Evolutionary conservation across 2,113 vertebrate species (phyloP), one percentile per base, ranked within the genome.

Genomic region (Felis chaus): DNA sequence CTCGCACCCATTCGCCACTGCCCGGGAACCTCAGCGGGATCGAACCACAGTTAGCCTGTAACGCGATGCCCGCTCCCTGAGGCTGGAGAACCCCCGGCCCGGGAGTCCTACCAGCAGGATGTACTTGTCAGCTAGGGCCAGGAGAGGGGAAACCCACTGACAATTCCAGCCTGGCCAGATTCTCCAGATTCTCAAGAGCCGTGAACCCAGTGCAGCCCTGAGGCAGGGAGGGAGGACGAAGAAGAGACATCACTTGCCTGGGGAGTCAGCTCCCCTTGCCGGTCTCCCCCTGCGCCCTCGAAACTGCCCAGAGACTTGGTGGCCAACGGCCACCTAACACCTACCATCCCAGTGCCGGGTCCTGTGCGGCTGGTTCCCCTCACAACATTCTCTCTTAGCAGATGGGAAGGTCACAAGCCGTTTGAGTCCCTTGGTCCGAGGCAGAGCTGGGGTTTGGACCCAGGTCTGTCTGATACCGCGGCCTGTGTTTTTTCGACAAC

Each of bases 61-160:
- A 95, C 94, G 97, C 91, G 13, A 21, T 0, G 0, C 50, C 61
- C 89, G n/a, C 81, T 93, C 96, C 1, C 0, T 0, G 91, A 71
- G 91, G 84, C 89, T 85, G 97, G 98, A 97, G 69, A 81, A 39
- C 85, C 83, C 73, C 92, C 96, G 97, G 83, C 95, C 92, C 97
- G 73, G 83, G 97, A 79, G 57, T 82, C 53, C 98, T 98, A 97
- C 97, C n/a, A 95, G 82, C 97, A 98, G 98, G 98, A 98, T 98
- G 96, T 97, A 98, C 98, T 98, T 98, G 98, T 97, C 98, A 95
- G 66, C 66, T 1, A 15, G 5, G 9, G 0, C 90, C 98, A 98
- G 98, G 97, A 98, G 98, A 98, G 98, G 97, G 98, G 96, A 96
- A 98, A 98, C 97, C 19, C 45, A 92, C 85, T 89, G 97, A 95